Conservation (phyloP, 2,113 vertebrate genomes). For the Bambusicola thoracicus region DNA sequence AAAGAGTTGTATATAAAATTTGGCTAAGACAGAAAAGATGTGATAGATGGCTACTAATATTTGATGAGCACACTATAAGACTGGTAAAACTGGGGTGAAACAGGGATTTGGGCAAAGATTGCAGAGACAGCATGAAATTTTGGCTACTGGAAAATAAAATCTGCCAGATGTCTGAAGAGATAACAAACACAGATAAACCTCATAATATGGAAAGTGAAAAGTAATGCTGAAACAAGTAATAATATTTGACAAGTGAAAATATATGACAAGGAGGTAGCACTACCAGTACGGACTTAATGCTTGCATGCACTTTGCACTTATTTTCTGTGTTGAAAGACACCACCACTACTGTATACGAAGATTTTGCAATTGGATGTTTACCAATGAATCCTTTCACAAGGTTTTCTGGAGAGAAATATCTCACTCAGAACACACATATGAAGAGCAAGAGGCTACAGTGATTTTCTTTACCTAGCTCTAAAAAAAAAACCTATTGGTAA, state of each 20-base stretch:
- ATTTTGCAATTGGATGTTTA: conserved; percentile 23
- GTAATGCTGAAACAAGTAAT: background rate
- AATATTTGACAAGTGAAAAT: background rate
- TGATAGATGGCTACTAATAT: background rate
- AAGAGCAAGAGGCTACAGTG: background rate
- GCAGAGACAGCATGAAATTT: background rate
- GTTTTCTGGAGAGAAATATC: background rate
- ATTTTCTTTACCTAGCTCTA: background rate
- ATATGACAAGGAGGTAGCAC: background rate
- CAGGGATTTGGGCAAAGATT: background rate
- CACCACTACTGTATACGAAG: background rate
- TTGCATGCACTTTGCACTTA: background rate
- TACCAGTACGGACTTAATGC: background rate
- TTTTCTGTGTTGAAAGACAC: conserved; percentile 1
- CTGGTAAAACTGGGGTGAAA: background rate
- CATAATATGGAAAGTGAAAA: background rate
- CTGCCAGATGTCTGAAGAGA: background rate
- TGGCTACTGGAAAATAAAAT: conserved; percentile 21
- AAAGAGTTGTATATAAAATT: background rate
- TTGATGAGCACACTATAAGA: background rate
- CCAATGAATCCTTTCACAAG: background rate
- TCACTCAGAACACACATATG: background rate
- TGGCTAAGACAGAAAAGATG: background rate
- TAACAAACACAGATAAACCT: background rate
- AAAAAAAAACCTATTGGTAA: background rate